phyloP scores from a whole-genome alignment of 2,797 vertebrate species.

The Crocidura indochinensis region DNA sequence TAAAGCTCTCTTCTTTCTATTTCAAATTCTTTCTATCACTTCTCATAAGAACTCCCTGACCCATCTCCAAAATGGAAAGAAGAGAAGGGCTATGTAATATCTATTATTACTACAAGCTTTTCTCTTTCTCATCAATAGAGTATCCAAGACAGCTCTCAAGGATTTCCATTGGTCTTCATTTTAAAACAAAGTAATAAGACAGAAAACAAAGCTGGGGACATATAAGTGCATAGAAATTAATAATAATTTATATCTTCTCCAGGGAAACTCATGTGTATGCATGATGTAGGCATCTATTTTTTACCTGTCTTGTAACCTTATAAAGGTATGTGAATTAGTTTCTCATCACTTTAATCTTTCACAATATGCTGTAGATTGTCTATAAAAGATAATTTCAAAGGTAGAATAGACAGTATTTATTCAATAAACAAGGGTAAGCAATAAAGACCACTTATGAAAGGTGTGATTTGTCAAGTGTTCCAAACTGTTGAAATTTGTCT shows the following conservation, averaged over 20 bases:
- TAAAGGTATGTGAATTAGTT: neutral
- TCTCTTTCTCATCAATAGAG: neutral
- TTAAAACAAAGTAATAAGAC: neutral
- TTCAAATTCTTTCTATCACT: neutral
- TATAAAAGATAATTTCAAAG: too few relatives aligned
- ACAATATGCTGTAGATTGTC: too few relatives aligned
- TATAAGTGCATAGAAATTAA: neutral
- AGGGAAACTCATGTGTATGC: neutral
- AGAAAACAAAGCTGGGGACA: fast-evolving
- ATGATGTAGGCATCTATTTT: neutral
- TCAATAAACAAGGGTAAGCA: neutral
- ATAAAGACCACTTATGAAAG: neutral
- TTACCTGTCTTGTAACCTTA: neutral
- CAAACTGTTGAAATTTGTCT: neutral
- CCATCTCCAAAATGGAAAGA: too few relatives aligned
- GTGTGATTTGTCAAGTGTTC: neutral
- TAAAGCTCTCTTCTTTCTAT: too few relatives aligned
- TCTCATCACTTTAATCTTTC: neutral
- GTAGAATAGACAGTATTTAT: neutral
- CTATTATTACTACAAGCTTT: neutral
- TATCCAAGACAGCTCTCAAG: neutral
- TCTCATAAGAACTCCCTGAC: neutral
- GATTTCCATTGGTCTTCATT: neutral
- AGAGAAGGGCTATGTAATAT: neutral
- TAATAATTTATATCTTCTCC: neutral